Evolutionary conservation across 2,797 vertebrate genomes (phyloP).

Genomic region (Acridotheres tristis): DNA sequence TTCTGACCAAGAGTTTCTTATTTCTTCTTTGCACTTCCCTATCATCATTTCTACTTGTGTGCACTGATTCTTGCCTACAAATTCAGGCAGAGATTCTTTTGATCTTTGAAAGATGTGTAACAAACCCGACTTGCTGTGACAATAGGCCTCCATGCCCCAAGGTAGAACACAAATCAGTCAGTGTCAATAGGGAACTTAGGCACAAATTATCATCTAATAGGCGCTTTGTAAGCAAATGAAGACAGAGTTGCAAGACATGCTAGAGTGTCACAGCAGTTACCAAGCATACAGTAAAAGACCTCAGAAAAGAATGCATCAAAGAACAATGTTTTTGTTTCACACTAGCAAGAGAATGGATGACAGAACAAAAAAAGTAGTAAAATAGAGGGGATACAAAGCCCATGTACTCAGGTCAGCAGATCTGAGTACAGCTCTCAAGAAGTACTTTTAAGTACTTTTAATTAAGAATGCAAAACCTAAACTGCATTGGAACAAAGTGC

Average conservation of each 20-base stretch:
- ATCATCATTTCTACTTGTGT: not conserved
- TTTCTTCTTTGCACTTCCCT: not conserved
- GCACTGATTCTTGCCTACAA: not conserved
- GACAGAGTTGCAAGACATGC: not conserved
- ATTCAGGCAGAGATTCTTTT: not conserved
- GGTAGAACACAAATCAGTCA: not conserved
- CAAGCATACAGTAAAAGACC: not conserved
- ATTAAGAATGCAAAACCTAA: not conserved
- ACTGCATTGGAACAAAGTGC: not conserved
- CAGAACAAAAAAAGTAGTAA: not conserved
- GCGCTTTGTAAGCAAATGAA: constrained; percentile 33
- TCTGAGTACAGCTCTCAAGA: not conserved
- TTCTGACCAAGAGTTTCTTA: not conserved
- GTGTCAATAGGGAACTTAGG: not conserved
- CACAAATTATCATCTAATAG: not conserved
- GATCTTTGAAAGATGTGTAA: not conserved
- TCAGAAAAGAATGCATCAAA: not conserved
- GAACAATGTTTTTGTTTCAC: not conserved
- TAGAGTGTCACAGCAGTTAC: not conserved
- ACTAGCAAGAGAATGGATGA: not conserved
- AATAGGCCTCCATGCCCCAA: not conserved
- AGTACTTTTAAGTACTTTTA: not conserved
- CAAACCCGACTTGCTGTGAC: not conserved
- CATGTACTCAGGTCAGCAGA: not conserved
- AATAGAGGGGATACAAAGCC: not conserved